Evolutionary conservation across 1,140 invertebrate genomes (phyloP).

Genomic region (Eubasilissa regina): DNA sequence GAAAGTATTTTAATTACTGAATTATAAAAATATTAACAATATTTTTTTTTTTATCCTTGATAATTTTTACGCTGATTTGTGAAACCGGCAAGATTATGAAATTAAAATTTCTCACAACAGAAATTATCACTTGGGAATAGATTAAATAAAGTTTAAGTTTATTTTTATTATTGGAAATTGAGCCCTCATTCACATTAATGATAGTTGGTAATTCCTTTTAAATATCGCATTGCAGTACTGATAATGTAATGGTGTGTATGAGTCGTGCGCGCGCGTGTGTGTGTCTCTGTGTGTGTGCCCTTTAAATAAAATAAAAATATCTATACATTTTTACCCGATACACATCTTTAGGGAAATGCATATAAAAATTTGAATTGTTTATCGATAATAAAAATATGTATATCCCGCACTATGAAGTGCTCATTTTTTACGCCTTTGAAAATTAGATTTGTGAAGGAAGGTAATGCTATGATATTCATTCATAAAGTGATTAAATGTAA

Average conservation of each 20-base stretch:
- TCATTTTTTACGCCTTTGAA: constrained; percentile 14
- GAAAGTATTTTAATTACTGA: too few species aligned
- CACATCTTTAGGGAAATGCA: constrained; percentile 21
- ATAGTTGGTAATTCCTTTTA: constrained; percentile 10
- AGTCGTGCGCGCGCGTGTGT: not conserved
- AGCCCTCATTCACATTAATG: constrained; percentile 8
- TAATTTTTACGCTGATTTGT: too few species aligned
- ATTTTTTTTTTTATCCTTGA: too few species aligned
- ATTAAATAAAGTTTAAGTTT: not conserved
- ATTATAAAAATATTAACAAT: too few species aligned
- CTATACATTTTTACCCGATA: constrained; percentile 27
- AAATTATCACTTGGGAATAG: too few species aligned
- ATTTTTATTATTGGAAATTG: not conserved
- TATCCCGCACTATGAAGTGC: constrained; percentile 1
- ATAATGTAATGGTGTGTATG: constrained; percentile 33
- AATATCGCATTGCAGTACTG: constrained; percentile 45
- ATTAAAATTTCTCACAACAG: too few species aligned
- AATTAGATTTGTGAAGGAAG: constrained; percentile 2
- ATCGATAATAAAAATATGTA: constrained; percentile 45
- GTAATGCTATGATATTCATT: too few species aligned
- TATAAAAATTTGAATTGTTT: constrained; percentile 14
- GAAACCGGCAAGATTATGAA: too few species aligned
- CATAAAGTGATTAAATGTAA: too few species aligned
- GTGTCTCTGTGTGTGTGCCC: constrained; percentile 19
- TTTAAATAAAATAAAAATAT: constrained; percentile 42